Base-by-base conservation (phyloP, 1,140 invertebrate species). In the Drosophila pruinosa region DNA sequence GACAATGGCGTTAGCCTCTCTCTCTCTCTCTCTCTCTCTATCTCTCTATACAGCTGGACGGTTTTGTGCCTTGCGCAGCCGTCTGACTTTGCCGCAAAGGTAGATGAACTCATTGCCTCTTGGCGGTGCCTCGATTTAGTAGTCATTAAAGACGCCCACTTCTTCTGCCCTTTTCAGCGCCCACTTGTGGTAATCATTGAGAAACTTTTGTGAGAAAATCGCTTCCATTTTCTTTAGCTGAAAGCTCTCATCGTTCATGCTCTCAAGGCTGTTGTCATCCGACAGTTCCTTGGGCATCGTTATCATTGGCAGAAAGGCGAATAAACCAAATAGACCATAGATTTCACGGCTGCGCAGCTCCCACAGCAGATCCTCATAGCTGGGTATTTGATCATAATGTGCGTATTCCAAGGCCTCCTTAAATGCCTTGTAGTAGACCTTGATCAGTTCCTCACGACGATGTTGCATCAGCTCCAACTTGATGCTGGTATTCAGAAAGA, bases 341-440 rank as follows among this genome's bases (percentile, higher is more conserved):
- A 73, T 78, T 6, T 86, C 92, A 0, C 83, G 89, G 6, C 90
- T 78, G 1, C 77, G 75, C 12, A 93, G 22, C 4, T 72, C 53
- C 10, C 73, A 75, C 0, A 90, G 63, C 2, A 94, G 14, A 2
- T 91, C 86, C 0, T 88, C 79, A 24, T 92, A 68, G 6, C 80
- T 93, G 0, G 92, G 93, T 4, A 93, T 80, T 0, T 56, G 2
- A 0, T 91, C 90, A 50, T 91, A 93, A 0, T 81, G 78, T 0
- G 93, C 48, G 45, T 77, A 78, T 6, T 83, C 68, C 80, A 94
- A 90, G 2, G 90, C 91, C 0, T 61, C 21, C 0, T 69, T 36
- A 2, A 93, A 71, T 0, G 77, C 74, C 2, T 68, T 22, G 5
- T 78, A 73, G 10, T 92, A 92, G 0, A 57, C 52, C 2, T 90